Evolutionary conservation across 1,140 invertebrate species (phyloP), one percentile per base, ranked within the genome.

Genomic region (Hycleus phaleratus): DNA sequence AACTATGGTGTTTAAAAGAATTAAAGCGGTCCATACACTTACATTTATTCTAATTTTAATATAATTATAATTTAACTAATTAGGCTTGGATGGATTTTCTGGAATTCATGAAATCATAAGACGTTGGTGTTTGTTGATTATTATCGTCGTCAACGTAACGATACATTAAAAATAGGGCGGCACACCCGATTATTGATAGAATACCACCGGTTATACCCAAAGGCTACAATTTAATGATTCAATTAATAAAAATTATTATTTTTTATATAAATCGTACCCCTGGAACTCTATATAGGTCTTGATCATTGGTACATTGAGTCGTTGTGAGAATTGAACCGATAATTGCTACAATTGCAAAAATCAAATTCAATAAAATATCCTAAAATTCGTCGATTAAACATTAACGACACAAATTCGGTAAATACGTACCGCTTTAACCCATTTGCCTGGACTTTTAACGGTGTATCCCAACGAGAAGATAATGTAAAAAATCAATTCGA

Each of bases 81-180:
- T 46, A 53, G 3, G 51, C 51, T 24, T 53, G 51, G 9, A 53
- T 53, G 8, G 51, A 53, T 32, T 53, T 53, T 42, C 51, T 53
- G 25, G 38, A 12, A 45, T 53, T 45, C 46, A 53, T 53, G 11
- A 46, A 38, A 38, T 45, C 12, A 8, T 45, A 32, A 26, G 38
- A 26, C 7, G 51, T 25, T n/a, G 51, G 51, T 11, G 9, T 32
- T 12, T 44, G 18, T 5, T 3, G 9, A 1, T 53, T 42, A 1
- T 51, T 38, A 4, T 53, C 51, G 38, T 53, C 51, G 25, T 53
- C 42, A 3, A 53, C 43, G 26, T 53, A 53, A 3, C 51, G 42
- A 42, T 53, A 53, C 51, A 53, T 53, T 7, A 53, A 25, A 26
- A 53, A 53, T 26, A 53, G 44, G 1, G 51, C 51, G 38, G 40